A percentile compares a stretch with the other conserved stretches of the same genome.
These are phyloP conservation scores for Oscheius sp. DNA, from an alignment of 2,888 invertebrate genomes.

Conservation along the genomic window DNA sequence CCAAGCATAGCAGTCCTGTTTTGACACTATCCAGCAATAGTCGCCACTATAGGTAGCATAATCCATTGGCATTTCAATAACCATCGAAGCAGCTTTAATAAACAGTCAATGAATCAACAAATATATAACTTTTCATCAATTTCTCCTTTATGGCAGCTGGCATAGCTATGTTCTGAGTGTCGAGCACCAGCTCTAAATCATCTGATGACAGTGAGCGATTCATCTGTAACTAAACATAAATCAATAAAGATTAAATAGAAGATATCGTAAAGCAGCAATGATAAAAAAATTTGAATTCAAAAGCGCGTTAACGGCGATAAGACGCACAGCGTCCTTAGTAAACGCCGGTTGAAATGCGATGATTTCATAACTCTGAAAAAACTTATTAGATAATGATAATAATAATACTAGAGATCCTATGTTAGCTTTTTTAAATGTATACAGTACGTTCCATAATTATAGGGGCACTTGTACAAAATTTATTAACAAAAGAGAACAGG, in stretches of 20 bases:
- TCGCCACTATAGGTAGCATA: background rate
- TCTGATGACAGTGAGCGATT: slow-evolving; percentile 1
- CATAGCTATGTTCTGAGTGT: slow-evolving; percentile 6
- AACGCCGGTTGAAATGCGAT: background rate
- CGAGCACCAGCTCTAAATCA: slow-evolving; percentile 21
- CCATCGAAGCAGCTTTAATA: too few relatives aligned
- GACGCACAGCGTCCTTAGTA: background rate
- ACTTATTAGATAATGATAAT: too few relatives aligned
- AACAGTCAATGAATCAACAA: too few relatives aligned
- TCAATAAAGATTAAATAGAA: background rate
- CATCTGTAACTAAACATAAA: slow-evolving; percentile 7
- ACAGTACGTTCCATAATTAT: too few relatives aligned
- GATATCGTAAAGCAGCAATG: background rate
- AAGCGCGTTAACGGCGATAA: too few relatives aligned
- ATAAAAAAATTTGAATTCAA: background rate
- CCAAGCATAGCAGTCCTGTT: slow-evolving; percentile 25
- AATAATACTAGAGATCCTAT: too few relatives aligned
- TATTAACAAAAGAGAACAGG: too few relatives aligned
- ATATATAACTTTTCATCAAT: slow-evolving; percentile 5
- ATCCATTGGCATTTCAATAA: slow-evolving; percentile 10
- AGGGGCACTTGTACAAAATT: too few relatives aligned
- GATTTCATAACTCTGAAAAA: too few relatives aligned
- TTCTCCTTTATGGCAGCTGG: slow-evolving; percentile 22
- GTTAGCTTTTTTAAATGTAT: too few relatives aligned
- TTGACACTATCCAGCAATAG: slow-evolving; percentile 15